Conservation (phyloP, 1,140 invertebrate species). For the Danaus plexippus region DNA sequence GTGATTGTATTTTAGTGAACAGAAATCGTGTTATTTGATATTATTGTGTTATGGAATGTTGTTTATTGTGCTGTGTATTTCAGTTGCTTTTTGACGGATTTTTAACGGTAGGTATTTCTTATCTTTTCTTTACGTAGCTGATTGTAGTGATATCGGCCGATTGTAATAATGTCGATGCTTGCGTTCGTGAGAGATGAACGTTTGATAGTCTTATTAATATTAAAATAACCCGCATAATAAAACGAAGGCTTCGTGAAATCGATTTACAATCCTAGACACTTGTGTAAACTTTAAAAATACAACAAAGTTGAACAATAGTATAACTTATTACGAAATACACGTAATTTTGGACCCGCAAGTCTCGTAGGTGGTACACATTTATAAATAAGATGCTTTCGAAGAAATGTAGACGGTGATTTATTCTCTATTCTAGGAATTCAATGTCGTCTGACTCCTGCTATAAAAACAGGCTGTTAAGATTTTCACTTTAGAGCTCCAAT, state of each 20-base stretch:
- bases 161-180: not conserved
- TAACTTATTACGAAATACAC: not conserved
- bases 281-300: slow-evolving; percentile 15
- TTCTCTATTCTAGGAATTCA: slow-evolving; percentile 14
- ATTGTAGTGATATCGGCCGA: too few relatives aligned
- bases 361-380: too few relatives aligned
- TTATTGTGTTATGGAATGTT: slow-evolving; percentile 52
- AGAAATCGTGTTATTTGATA: slow-evolving; percentile 33
- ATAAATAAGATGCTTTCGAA: too few relatives aligned
- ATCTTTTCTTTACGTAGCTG: slow-evolving; percentile 28
- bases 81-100: slow-evolving; percentile 21
- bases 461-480: too few relatives aligned
- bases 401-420: slow-evolving; percentile 7
- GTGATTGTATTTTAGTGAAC: slow-evolving; percentile 41
- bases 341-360: too few relatives aligned
- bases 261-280: slow-evolving; percentile 17
- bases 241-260: slow-evolving; percentile 17
- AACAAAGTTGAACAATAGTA: not conserved
- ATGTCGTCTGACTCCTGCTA: too few relatives aligned
- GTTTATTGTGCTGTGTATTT: slow-evolving; percentile 32
- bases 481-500: too few relatives aligned
- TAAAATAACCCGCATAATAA: slow-evolving; percentile 18
- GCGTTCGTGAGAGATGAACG: slow-evolving; percentile 3
- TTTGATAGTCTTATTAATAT: too few relatives aligned
- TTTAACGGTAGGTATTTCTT: slow-evolving; percentile 52